These are phyloP conservation scores for Paracentrotus lividus DNA, from an alignment of 53 echinoderm and acorn worm species.

Conservation along the genomic window DNA sequence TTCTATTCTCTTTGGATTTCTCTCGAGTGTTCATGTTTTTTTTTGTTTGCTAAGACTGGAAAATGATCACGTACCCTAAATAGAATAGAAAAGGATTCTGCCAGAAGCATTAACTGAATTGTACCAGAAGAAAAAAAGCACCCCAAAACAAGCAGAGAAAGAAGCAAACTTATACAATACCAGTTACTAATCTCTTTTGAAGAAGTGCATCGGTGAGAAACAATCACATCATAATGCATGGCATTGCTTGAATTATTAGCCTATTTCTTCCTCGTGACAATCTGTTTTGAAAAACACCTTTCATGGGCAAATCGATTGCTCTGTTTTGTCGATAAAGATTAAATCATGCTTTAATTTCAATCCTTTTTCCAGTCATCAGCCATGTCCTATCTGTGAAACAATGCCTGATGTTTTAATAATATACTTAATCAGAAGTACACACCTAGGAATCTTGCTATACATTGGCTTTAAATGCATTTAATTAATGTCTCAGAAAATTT, in stretches of 20 bases:
- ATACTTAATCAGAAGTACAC: too few species aligned
- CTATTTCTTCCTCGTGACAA: neutral
- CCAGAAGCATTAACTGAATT: neutral
- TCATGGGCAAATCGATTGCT: neutral
- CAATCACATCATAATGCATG: too few species aligned
- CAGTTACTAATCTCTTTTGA: too few species aligned
- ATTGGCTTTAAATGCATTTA: too few species aligned
- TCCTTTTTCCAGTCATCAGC: neutral
- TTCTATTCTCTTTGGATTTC: neutral
- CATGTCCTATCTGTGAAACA: slow-evolving; percentile 11
- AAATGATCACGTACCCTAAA: neutral
- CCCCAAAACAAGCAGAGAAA: neutral
- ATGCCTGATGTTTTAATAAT: neutral
- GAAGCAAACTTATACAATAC: too few species aligned
- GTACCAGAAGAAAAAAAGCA: too few species aligned
- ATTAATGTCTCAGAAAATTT: too few species aligned
- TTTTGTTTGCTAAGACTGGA: neutral
- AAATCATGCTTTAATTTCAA: slow-evolving; percentile 52
- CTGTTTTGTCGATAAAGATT: slow-evolving; percentile 37
- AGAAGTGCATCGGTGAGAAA: too few species aligned
- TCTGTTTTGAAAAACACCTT: slow-evolving; percentile 25
- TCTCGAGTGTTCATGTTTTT: neutral
- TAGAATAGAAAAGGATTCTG: neutral
- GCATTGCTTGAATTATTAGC: neutral
- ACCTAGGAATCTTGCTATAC: too few species aligned